These are phyloP conservation scores for Sinella curviseta DNA, from an alignment of 1,140 invertebrate genomes.

Conservation along the genomic window DNA sequence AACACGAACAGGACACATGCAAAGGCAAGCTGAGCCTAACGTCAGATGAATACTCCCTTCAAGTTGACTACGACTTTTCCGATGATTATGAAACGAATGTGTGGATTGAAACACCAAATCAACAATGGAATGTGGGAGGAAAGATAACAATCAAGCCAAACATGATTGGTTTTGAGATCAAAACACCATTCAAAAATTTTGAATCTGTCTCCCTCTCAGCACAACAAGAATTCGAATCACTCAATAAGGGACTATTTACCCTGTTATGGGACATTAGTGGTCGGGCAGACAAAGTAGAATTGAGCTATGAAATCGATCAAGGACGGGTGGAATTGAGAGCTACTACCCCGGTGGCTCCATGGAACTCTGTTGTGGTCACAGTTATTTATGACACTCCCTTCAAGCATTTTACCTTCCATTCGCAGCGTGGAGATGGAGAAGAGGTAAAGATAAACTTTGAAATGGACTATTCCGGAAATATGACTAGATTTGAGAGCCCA, in stretches of 20 bases:
- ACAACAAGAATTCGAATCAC: not conserved
- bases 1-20: not conserved
- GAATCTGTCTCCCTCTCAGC: not conserved
- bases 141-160: conserved; percentile 30
- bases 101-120: conserved; percentile 37
- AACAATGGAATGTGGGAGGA: conserved; percentile 29
- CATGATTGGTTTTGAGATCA: conserved; percentile 31
- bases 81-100: conserved; percentile 31
- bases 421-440: conserved; percentile 1
- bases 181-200: conserved; percentile 45
- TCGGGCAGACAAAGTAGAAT: not conserved
- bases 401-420: not conserved
- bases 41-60: conserved; percentile 1
- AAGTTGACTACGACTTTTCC: conserved; percentile 43
- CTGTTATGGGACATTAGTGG: conserved; percentile 37
- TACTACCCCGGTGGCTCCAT: conserved; percentile 24
- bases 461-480: not conserved
- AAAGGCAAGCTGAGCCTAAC: not conserved
- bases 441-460: not conserved
- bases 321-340: conserved; percentile 20
- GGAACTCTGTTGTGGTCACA: conserved; percentile 25
- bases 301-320: conserved; percentile 17
- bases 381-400: conserved; percentile 20
- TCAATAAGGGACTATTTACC: not conserved
- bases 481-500: not conserved